A percentile compares a stretch with the other conserved stretches of the same genome.
These are phyloP conservation scores for Acinonyx jubatus DNA, from an alignment of 2,113 vertebrate genomes.

Conservation along the genomic window DNA sequence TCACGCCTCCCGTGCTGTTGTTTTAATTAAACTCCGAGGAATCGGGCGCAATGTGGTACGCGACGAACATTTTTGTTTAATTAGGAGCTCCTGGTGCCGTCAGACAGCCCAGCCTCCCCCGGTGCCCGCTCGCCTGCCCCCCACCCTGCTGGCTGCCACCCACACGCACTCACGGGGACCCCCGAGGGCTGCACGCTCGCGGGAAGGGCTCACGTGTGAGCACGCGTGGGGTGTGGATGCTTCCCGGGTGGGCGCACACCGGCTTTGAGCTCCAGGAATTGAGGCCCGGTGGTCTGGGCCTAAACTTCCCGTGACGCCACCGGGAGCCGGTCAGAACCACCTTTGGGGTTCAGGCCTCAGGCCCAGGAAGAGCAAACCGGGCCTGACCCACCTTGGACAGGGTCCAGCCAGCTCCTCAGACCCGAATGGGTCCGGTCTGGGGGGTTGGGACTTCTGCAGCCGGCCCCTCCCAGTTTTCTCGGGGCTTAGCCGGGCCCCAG, in stretches of 20 bases:
- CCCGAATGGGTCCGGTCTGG: rapidly evolving
- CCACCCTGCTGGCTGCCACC: neutral
- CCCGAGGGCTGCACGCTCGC: neutral
- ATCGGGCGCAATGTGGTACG: conserved; percentile 79
- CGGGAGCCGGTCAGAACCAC: conserved; percentile 68
- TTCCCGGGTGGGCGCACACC: neutral
- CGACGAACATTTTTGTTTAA: conserved; percentile 85
- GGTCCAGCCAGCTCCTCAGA: neutral
- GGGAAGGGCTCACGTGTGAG: neutral
- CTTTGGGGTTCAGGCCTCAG: neutral
- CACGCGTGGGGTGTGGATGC: neutral
- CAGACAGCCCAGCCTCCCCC: conserved; percentile 63
- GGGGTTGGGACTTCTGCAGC: neutral
- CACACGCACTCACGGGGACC: neutral
- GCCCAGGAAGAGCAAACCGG: neutral
- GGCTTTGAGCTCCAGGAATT: neutral
- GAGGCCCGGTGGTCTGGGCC: neutral
- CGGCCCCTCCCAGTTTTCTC: neutral
- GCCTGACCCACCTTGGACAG: neutral
- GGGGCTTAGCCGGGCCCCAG: neutral
- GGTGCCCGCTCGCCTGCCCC: neutral
- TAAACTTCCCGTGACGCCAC: conserved; percentile 69
- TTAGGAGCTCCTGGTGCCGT: conserved; percentile 73
- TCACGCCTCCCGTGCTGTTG: conserved; percentile 78
- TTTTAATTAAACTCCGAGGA: conserved; percentile 88